Evolutionary conservation across 2,888 invertebrate genomes (phyloP), one percentile per base, ranked within the genome.

Genomic region (Margaritifera margaritifera): DNA sequence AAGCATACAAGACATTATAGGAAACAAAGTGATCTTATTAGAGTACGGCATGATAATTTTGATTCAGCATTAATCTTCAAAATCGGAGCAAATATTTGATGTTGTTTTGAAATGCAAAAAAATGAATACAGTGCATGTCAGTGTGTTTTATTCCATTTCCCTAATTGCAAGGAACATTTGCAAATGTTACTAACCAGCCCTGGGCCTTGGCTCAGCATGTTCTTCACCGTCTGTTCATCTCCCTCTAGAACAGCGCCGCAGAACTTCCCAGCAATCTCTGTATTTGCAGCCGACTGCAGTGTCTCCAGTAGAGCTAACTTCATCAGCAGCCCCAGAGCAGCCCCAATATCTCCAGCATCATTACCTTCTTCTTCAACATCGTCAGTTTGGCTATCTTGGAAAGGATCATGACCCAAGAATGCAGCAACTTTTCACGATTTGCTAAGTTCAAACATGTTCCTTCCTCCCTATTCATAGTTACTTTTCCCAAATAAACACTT

Each of bases 221-320:
- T n/a, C 56, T 51, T n/a, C 6, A 69, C 69, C 24, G 54, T 56
- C 19, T 18, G 42, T 6, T 20, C 64, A 31, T 54, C 50, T 6
- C 64, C 64, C 11, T 69, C 18, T 24, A 55, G 18, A 20, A 69
- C 57, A 5, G 69, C 69, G 4, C 55, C 25, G 3, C 64, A 25
- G 51, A 69, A 65, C 25, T 20, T 55, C 52, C 64, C 31, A 55
- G 55, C 57, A 51, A 24, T 51, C 42, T 64, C 66, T 0, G 25
- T 20, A 52, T 27, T 61, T 1, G 25, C 11, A 22, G 24, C 64
- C 2, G 66, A 57, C 19, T 66, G 62, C 24, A 69, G 59, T 0
- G 66, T 57, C n/a, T 62, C 51, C 0, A 69, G 58, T n/a, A 65
- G 65, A 24, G 69, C 69, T 52, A 69, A 58, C 62, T 62, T 62